Conservation (phyloP, 2,113 vertebrate genomes). For the Corythornis madagascariensis region DNA sequence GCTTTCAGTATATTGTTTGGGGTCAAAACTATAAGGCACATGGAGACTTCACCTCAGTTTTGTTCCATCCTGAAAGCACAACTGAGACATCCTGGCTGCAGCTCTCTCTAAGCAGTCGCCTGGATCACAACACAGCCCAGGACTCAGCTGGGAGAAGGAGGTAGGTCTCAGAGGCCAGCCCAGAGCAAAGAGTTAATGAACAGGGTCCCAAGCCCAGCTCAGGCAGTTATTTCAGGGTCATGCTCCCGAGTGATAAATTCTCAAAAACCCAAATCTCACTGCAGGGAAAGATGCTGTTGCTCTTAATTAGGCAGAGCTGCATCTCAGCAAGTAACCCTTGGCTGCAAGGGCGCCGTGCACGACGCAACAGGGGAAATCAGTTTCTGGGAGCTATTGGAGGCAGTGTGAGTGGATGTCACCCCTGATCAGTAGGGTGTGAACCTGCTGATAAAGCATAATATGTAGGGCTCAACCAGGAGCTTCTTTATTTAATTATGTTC, state of each 20-base stretch:
- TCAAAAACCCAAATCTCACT: background rate
- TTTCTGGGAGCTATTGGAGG: background rate
- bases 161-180: background rate
- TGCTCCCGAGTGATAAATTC: background rate
- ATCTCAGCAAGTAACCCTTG: background rate
- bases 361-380: background rate
- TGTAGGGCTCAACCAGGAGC: background rate
- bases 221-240: background rate
- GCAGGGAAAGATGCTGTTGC: background rate
- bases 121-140: background rate
- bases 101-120: background rate
- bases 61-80: conserved; percentile 24
- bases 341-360: fast-evolving
- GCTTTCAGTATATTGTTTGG: background rate
- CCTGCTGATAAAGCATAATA: background rate
- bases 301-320: background rate
- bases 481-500: background rate
- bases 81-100: background rate
- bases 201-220: background rate
- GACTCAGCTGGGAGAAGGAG: background rate
- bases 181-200: background rate
- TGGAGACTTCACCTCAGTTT: background rate
- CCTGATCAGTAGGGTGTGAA: background rate
- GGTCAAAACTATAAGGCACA: conserved; percentile 19
- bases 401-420: background rate